Evolutionary conservation across 2,113 vertebrate genomes (phyloP).

Genomic region (Oxyruncus cristatus): DNA sequence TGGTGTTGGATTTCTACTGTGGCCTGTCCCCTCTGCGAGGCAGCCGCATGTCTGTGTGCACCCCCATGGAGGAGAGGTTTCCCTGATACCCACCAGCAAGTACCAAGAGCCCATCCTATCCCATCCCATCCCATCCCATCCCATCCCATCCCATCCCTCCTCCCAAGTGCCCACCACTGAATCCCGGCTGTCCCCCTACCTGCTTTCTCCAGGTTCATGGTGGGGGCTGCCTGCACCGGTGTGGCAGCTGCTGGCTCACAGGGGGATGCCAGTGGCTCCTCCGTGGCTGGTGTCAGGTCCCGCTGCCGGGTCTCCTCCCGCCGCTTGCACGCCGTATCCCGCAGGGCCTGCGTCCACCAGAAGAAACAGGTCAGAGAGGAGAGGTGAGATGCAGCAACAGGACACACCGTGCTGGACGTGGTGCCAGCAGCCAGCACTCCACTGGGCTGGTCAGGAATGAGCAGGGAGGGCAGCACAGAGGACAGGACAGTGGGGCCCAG

Average conservation of each 20-base stretch:
- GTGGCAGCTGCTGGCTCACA: not conserved
- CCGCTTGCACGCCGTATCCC: slow-evolving; percentile 70
- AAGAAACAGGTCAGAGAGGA: not conserved
- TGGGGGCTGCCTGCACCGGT: not conserved
- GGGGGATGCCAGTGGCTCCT: not conserved
- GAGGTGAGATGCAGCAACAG: not conserved
- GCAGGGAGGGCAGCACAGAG: not conserved
- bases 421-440: not conserved
- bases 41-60: fast-evolving
- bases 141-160: not conserved
- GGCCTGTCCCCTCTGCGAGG: fast-evolving
- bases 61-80: not conserved
- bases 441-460: fast-evolving
- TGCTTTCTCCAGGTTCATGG: slow-evolving; percentile 73
- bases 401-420: fast-evolving
- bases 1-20: not conserved
- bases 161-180: fast-evolving
- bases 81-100: fast-evolving
- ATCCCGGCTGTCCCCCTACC: not conserved
- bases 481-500: fast-evolving
- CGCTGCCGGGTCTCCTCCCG: not conserved
- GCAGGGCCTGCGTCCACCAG: slow-evolving; percentile 71
- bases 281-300: not conserved
- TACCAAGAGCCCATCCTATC: fast-evolving
- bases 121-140: not conserved